Percentiles rank a stretch among this genome's conserved stretches.
phyloP scores from a whole-genome alignment of 2,888 invertebrate genomes.

The Eudasyphora cyanicolor region DNA sequence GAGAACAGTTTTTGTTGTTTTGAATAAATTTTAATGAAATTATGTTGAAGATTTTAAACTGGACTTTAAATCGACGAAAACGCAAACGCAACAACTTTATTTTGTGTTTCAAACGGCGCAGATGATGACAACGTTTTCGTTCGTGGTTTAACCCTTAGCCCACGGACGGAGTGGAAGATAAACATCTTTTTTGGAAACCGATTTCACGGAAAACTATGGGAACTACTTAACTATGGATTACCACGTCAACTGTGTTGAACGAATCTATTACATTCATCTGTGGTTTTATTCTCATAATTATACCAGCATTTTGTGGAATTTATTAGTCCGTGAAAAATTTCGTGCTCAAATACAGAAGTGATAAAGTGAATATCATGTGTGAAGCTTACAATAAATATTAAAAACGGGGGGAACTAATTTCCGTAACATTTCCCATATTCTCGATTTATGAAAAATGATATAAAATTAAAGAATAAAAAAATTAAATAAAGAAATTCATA shows the following conservation, averaged over 20 bases:
- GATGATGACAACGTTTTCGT: background rate
- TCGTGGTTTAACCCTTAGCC: background rate
- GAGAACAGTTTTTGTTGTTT: background rate
- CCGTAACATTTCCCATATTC: too few relatives aligned
- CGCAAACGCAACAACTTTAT: background rate
- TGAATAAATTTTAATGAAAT: constrained; percentile 25
- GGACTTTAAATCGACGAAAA: background rate
- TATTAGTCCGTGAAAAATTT: background rate
- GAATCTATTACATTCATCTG: background rate
- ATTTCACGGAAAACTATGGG: background rate
- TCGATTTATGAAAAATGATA: too few relatives aligned
- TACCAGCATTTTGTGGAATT: background rate
- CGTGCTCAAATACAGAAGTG: background rate
- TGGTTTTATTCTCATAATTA: background rate
- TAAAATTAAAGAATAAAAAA: too few relatives aligned
- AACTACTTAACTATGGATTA: constrained; percentile 4
- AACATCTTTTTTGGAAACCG: background rate
- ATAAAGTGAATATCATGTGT: background rate
- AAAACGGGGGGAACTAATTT: too few relatives aligned
- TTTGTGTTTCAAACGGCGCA: background rate
- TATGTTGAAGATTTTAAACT: background rate
- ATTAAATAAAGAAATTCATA: too few relatives aligned
- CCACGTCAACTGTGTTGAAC: background rate
- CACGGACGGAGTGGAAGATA: background rate
- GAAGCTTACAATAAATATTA: background rate